phyloP scores from a whole-genome alignment of 1,140 invertebrate species.

The Lucilia cuprina region DNA sequence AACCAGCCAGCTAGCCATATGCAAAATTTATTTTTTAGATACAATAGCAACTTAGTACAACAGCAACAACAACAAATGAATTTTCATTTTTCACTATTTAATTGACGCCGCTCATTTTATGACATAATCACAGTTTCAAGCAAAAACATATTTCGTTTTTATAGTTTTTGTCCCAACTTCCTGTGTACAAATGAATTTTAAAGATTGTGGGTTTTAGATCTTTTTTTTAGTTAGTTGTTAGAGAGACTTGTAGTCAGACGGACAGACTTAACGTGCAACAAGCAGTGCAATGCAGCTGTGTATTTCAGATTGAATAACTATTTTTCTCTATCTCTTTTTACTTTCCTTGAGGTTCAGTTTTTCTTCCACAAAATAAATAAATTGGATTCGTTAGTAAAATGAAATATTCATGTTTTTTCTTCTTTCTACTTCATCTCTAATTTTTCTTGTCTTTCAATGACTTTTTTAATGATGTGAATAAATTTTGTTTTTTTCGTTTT shows the following conservation, averaged over 20 bases:
- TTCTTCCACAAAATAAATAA: background rate
- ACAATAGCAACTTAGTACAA: background rate
- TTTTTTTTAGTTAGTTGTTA: background rate
- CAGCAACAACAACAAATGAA: background rate
- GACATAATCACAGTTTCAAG: constrained; percentile 22
- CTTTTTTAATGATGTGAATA: background rate
- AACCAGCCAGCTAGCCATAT: background rate
- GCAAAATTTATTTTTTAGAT: background rate
- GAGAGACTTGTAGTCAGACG: background rate
- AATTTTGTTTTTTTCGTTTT: background rate
- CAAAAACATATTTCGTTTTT: background rate
- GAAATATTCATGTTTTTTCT: background rate
- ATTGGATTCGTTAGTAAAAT: constrained; percentile 6
- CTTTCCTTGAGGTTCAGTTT: background rate
- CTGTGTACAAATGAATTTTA: background rate
- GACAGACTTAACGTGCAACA: background rate
- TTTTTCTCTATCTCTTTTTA: background rate
- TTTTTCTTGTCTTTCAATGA: background rate
- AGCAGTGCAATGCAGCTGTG: background rate
- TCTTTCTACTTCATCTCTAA: background rate
- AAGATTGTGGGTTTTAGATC: constrained; percentile 9
- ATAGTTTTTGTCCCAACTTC: background rate
- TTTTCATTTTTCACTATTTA: constrained; percentile 23
- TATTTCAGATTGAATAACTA: no score
- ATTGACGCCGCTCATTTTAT: constrained; percentile 27